phyloP scores from a whole-genome alignment of 2,797 vertebrate genomes.

The Gouania willdenowi region DNA sequence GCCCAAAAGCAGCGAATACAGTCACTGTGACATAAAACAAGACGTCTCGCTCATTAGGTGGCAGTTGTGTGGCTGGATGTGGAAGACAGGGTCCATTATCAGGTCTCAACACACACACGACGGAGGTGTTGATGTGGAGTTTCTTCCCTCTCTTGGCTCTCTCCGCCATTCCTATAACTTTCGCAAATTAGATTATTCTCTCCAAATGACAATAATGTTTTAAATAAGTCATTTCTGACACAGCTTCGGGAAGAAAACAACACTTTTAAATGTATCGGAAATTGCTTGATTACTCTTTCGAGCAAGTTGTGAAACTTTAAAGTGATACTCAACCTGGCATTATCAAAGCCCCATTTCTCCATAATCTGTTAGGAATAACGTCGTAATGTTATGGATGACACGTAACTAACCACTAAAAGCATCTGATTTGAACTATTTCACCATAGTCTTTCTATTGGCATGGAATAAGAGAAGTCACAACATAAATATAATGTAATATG shows the following conservation, averaged over 20 bases:
- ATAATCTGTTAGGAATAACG: too few species aligned
- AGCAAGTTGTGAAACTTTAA: too few species aligned
- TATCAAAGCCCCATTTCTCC: too few species aligned
- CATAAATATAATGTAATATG: too few species aligned
- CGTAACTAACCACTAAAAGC: too few species aligned
- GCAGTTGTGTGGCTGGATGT: slow-evolving; percentile 31
- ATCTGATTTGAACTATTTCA: too few species aligned
- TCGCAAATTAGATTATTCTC: slow-evolving; percentile 60
- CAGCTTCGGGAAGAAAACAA: slow-evolving; percentile 38
- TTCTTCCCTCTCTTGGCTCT: slow-evolving; percentile 15
- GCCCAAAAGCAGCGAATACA: slow-evolving; percentile 25
- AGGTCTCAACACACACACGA: slow-evolving; percentile 53
- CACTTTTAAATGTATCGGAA: too few species aligned
- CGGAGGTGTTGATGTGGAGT: slow-evolving; percentile 20
- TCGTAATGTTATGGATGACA: too few species aligned
- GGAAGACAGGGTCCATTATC: slow-evolving; percentile 55
- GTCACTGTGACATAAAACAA: slow-evolving; percentile 45
- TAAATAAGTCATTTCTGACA: slow-evolving; percentile 31
- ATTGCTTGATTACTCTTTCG: background rate
- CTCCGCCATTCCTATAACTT: slow-evolving; percentile 33
- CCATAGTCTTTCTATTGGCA: too few species aligned
- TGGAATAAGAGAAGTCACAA: too few species aligned
- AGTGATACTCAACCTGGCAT: too few species aligned
- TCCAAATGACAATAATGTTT: slow-evolving; percentile 54
- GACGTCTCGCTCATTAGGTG: slow-evolving; percentile 59